Evolutionary conservation across 2,113 vertebrate genomes (phyloP).

Genomic region (Xenopus borealis): DNA sequence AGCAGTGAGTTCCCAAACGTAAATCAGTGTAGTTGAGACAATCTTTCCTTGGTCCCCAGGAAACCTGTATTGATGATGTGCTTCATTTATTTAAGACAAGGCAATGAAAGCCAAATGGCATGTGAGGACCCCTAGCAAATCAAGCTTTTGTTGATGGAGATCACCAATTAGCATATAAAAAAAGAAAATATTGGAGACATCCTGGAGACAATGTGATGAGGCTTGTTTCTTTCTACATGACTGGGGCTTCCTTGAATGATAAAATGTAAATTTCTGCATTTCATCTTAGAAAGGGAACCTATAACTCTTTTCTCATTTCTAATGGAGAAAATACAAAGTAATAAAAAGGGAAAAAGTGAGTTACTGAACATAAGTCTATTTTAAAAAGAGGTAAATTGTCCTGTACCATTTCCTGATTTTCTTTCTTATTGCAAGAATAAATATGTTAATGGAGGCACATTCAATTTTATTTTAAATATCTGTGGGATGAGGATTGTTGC

Average conservation of each 20-base stretch:
- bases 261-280: background rate
- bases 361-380: background rate
- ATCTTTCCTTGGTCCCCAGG: background rate
- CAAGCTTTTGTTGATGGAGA: slow-evolving; percentile 48
- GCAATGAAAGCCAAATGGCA: background rate
- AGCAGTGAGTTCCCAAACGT: slow-evolving; percentile 51
- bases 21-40: slow-evolving; percentile 51
- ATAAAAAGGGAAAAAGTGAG: background rate
- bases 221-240: background rate
- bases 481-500: too few relatives aligned
- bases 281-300: background rate
- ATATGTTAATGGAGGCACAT: too few relatives aligned
- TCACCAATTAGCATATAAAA: slow-evolving; percentile 63
- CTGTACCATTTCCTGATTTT: too few relatives aligned
- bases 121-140: slow-evolving; percentile 17
- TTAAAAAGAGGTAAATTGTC: too few relatives aligned
- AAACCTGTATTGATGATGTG: slow-evolving; percentile 6
- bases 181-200: slow-evolving; percentile 18
- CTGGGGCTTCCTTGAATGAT: background rate
- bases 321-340: background rate
- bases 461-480: too few relatives aligned
- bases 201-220: slow-evolving; percentile 14
- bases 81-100: slow-evolving; percentile 3
- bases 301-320: background rate
- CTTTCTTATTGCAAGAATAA: too few relatives aligned